These are phyloP conservation scores for Metridium senile DNA, from an alignment of 92 coral and sea anemone genomes.

Conservation along the genomic window DNA sequence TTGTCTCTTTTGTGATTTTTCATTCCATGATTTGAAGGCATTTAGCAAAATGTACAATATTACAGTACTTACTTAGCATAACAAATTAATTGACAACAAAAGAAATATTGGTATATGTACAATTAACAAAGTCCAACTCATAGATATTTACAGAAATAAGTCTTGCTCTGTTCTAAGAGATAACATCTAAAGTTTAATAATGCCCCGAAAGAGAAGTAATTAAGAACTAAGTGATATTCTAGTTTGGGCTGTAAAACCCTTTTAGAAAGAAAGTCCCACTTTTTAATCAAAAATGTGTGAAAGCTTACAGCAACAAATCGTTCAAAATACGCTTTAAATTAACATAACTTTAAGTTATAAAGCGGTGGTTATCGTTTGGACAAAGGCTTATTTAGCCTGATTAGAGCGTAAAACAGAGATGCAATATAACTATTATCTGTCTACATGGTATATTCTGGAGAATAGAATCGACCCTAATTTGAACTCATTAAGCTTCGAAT, in stretches of 20 bases:
- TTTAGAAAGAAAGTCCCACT: conserved; percentile 7
- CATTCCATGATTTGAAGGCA: neutral
- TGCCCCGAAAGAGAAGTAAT: neutral
- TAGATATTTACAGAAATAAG: neutral
- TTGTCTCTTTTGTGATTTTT: neutral
- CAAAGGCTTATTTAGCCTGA: neutral
- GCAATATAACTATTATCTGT: neutral
- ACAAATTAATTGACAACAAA: too few species aligned
- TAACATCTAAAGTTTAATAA: conserved; percentile 9
- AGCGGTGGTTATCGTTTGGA: neutral
- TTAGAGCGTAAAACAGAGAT: neutral
- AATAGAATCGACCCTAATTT: neutral
- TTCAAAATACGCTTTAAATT: neutral
- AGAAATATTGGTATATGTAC: too few species aligned
- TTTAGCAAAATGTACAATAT: neutral
- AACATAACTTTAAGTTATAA: neutral
- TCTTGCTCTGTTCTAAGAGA: neutral
- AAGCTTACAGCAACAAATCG: neutral
- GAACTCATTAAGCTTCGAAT: conserved; percentile 19
- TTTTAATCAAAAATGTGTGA: neutral
- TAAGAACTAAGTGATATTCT: conserved; percentile 8
- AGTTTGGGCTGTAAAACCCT: conserved; percentile 5
- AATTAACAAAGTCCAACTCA: too few species aligned
- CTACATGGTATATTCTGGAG: neutral
- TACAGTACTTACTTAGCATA: too few species aligned